Evolutionary conservation across 2,888 invertebrate species (phyloP), one percentile per base, ranked within the genome.

Genomic region (Elysia crispata): DNA sequence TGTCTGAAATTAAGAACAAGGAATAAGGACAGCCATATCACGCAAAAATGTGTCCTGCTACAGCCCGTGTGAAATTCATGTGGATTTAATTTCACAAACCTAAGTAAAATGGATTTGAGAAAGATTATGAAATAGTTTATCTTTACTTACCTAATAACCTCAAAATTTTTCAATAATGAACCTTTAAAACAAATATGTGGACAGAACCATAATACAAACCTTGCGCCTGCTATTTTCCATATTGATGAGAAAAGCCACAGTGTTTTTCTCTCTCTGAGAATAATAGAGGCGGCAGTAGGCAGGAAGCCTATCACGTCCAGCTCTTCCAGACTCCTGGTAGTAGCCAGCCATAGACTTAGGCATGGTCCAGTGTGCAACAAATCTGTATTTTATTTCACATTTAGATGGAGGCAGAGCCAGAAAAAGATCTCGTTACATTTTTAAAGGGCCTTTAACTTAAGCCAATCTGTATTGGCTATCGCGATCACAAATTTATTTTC

Each of bases 321-420:
- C 99, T 89, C 99, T 94, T 0, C 98, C 98, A 0, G 97, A 97
- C 93, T 98, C 98, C 94, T 98, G 95, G 91, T 99, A 99, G 92
- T 98, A 99, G 0, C 96, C 97, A 0, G 98, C 97, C 75, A 99
- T 96, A 89, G 96, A 97, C 91, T 98, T 97, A 0, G 99, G 97
- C 54, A 97, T 94, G 31, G 97, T 97, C 99, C 98, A 99, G 92
- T 99, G 99, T 8, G 96, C 95, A 1, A 99, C 99, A 91, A 97
- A 97, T 84, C 98, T 96, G 86, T 41, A 78, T 70, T 30, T 18
- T 41, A 41, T 41, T 6, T 41, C 41, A 41, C 41, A 41, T 3
- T 41, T 6, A 41, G 41, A 23, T 11, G 50, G 1, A 15, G 8
- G 20, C 18, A 30, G 1, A n/a, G n/a, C n/a, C n/a, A n/a, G n/a